A percentile compares a stretch with the other conserved stretches of the same genome.
phyloP scores from a whole-genome alignment of 1,140 invertebrate species.

The Achatina immaculata region DNA sequence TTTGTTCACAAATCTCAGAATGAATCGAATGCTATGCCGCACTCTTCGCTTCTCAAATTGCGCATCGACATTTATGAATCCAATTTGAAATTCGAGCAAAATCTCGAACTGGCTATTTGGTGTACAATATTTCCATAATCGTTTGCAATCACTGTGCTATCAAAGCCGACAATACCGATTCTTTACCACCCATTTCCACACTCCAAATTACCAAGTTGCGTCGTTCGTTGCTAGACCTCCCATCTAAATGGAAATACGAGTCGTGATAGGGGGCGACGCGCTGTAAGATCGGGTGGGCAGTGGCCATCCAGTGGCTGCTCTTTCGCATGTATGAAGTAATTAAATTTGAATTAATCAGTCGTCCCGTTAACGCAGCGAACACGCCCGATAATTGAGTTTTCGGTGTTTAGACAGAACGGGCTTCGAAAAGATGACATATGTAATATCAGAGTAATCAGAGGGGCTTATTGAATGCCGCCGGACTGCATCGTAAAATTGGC shows the following conservation, averaged over 20 bases:
- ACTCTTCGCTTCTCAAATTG: not conserved
- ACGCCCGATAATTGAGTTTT: conserved; percentile 54
- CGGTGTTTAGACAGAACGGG: conserved; percentile 45
- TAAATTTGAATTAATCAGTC: conserved; percentile 56
- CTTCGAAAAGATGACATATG: conserved; percentile 50
- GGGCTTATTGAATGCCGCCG: conserved; percentile 45
- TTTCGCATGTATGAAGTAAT: conserved; percentile 53
- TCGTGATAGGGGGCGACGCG: conserved; percentile 20
- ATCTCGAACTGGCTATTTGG: conserved; percentile 17
- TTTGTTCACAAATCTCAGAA: conserved; percentile 2
- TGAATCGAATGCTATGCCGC: not conserved
- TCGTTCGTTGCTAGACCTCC: conserved; percentile 15
- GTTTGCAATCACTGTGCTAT: conserved; percentile 6
- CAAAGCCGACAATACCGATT: not conserved
- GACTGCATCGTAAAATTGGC: conserved; percentile 47
- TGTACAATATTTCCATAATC: conserved; percentile 34
- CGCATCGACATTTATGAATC: conserved; percentile 19
- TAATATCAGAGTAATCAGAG: conserved; percentile 50
- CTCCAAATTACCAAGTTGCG: conserved; percentile 33
- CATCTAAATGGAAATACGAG: conserved; percentile 49
- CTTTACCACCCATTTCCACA: not conserved
- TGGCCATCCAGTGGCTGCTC: conserved; percentile 26
- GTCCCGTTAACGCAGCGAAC: conserved; percentile 49
- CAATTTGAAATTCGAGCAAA: conserved; percentile 29
- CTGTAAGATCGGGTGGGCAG: conserved; percentile 37